These are phyloP conservation scores for Nycticebus coucang DNA, from an alignment of 2,113 vertebrate genomes.

Conservation along the genomic window DNA sequence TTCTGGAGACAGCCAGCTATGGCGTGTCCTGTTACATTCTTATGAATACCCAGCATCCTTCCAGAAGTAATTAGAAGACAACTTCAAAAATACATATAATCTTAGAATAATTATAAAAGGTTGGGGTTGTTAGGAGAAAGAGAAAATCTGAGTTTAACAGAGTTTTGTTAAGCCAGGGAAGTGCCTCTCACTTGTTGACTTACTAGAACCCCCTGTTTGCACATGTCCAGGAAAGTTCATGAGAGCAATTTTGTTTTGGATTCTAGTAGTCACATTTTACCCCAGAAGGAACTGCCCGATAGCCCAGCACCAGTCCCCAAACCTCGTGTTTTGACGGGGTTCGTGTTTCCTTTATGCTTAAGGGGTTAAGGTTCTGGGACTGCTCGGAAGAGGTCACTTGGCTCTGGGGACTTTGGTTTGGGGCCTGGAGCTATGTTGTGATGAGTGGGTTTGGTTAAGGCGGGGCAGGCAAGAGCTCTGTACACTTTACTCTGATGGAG, in stretches of 20 bases:
- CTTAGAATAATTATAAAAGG: background rate
- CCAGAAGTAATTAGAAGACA: background rate
- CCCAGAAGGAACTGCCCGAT: background rate
- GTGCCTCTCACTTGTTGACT: background rate
- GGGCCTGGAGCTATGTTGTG: conserved; percentile 5
- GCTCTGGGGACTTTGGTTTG: conserved; percentile 12
- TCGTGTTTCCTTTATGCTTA: background rate
- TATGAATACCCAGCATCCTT: background rate
- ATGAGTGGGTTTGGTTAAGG: background rate
- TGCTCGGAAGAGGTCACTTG: background rate
- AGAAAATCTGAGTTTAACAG: background rate
- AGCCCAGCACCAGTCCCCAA: background rate
- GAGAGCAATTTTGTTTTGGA: background rate
- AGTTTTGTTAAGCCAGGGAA: background rate
- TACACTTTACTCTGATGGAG: background rate
- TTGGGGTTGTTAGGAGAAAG: background rate
- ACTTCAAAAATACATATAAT: background rate
- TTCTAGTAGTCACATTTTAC: background rate
- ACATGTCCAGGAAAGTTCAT: background rate
- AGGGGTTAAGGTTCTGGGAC: background rate
- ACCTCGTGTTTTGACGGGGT: background rate
- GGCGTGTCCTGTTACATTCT: background rate
- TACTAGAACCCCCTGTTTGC: background rate
- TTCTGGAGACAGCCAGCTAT: background rate
- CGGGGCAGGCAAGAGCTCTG: background rate